Evolutionary conservation across 2,888 invertebrate species (phyloP).

Genomic region (Julus scandinavius): DNA sequence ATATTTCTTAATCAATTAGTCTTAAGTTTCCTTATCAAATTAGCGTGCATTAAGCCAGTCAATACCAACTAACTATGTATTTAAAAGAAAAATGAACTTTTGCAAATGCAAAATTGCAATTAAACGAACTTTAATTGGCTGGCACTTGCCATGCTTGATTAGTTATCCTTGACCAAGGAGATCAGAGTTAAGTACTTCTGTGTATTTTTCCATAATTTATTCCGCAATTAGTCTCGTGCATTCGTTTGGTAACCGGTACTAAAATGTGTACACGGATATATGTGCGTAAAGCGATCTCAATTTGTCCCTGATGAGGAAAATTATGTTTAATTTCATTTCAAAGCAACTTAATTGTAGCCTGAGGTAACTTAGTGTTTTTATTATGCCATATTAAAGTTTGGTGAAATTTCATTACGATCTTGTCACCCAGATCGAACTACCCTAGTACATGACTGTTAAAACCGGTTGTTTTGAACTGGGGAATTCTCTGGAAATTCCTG

Average conservation of each 20-base stretch:
- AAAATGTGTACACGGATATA: not conserved
- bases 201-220: not conserved
- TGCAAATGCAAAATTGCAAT: not conserved
- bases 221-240: not conserved
- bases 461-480: not conserved
- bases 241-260: conserved; percentile 3
- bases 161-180: not conserved
- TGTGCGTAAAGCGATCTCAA: not conserved
- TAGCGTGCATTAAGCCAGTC: too few species aligned
- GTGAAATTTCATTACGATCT: not conserved
- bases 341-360: not conserved
- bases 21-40: too few species aligned
- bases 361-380: not conserved
- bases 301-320: not conserved
- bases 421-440: not conserved
- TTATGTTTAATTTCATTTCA: not conserved
- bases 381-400: not conserved
- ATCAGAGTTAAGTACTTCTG: not conserved
- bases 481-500: not conserved
- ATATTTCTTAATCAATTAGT: too few species aligned
- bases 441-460: too few species aligned
- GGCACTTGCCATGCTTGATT: not conserved
- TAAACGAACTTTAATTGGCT: not conserved
- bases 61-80: not conserved
- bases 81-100: not conserved